phyloP scores from a whole-genome alignment of 2,113 vertebrate genomes.

The Strix uralensis region DNA sequence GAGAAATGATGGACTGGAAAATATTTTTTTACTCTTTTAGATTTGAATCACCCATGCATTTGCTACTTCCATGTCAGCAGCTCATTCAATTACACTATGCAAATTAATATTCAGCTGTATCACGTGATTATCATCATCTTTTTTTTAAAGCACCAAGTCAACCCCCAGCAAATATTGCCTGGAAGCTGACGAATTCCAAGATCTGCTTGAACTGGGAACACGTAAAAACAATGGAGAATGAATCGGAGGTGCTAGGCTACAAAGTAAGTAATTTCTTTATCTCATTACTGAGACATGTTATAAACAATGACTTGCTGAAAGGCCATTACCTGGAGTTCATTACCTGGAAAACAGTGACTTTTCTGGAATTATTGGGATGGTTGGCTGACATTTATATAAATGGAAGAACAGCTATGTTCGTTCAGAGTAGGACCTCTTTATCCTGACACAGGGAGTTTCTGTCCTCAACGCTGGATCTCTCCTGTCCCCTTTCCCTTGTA shows the following conservation, averaged over 20 bases:
- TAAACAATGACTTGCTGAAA: background rate
- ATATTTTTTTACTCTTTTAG: background rate
- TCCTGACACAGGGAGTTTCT: background rate
- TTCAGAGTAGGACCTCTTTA: background rate
- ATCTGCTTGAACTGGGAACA: constrained; percentile 90
- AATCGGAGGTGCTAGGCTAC: constrained; percentile 89
- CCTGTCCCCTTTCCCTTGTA: background rate
- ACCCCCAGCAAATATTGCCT: constrained; percentile 84
- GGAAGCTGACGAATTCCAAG: constrained; percentile 88
- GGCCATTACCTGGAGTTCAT: background rate
- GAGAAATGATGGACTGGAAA: constrained; percentile 1
- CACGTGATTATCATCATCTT: constrained; percentile 32
- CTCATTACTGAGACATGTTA: background rate
- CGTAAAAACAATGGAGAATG: constrained; percentile 88
- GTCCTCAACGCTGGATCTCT: accelerated
- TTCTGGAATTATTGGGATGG: background rate
- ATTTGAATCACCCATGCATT: background rate
- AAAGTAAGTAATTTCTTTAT: constrained; percentile 78
- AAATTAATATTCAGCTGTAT: constrained; percentile 21
- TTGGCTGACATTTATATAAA: background rate
- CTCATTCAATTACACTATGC: background rate
- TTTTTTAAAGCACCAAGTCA: constrained; percentile 83
- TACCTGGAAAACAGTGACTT: background rate
- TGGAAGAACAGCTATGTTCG: background rate
- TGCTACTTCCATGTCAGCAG: background rate